Conservation (phyloP, 1,140 invertebrate genomes). For the Phenacoccus solenopsis region DNA sequence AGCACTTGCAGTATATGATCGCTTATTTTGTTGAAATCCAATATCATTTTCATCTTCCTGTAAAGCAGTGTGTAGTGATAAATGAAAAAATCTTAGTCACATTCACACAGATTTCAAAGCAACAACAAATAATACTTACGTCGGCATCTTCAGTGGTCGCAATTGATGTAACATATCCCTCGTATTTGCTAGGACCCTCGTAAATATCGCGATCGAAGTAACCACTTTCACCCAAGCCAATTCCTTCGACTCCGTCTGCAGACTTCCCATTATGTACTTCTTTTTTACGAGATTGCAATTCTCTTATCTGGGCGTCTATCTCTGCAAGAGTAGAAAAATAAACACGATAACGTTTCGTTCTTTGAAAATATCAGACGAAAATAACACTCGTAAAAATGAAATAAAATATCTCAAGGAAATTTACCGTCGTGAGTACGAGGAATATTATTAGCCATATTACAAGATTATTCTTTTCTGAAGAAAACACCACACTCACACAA, state of each 20-base stretch:
- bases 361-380: conserved; percentile 23
- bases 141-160: conserved; percentile 83
- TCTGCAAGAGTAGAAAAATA: conserved; percentile 42
- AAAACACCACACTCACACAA: neutral
- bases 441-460: neutral
- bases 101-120: no score
- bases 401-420: neutral
- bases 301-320: conserved; percentile 84
- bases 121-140: conserved; percentile 39
- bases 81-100: no score
- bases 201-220: conserved; percentile 91
- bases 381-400: neutral
- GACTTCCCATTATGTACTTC: conserved; percentile 36
- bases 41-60: conserved; percentile 74
- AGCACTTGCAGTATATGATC: conserved; percentile 73
- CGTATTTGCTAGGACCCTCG: conserved; percentile 69
- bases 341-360: neutral
- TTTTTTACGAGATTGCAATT: conserved; percentile 78
- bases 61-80: conserved; percentile 33
- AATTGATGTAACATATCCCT: conserved; percentile 91
- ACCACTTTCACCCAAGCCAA: conserved; percentile 76
- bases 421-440: neutral
- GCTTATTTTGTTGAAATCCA: conserved; percentile 47
- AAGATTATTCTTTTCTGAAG: neutral
- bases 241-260: conserved; percentile 42